These are phyloP conservation scores for Marmota monax DNA, from an alignment of 2,113 vertebrate genomes.

Conservation along the genomic window DNA sequence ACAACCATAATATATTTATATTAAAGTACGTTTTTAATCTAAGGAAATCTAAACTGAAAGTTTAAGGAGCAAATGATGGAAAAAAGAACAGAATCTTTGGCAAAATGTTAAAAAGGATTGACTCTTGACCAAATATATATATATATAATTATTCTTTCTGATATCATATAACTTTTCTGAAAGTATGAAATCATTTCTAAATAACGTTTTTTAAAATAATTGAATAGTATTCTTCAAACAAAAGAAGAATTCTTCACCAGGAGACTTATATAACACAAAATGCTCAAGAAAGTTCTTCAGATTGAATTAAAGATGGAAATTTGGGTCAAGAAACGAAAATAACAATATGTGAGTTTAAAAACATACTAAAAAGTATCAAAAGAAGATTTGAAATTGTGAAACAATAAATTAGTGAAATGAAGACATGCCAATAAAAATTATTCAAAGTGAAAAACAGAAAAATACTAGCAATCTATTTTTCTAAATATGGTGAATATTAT, in stretches of 20 bases:
- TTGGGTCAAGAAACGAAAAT: neutral
- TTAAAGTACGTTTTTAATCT: neutral
- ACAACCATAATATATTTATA: neutral
- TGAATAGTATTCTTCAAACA: neutral
- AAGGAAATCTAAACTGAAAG: neutral
- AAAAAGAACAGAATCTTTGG: neutral
- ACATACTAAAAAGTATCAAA: neutral
- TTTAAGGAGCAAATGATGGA: neutral
- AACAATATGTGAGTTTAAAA: neutral
- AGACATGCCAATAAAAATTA: neutral
- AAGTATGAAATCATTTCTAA: neutral
- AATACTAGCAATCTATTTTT: neutral
- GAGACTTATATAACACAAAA: neutral
- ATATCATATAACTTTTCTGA: neutral
- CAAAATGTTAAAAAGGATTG: neutral
- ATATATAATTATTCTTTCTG: neutral
- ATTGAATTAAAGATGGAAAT: neutral
- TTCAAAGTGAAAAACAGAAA: neutral
- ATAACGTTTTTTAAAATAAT: neutral
- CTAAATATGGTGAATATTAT: neutral
- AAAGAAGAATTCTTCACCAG: neutral
- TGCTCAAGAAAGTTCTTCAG: neutral
- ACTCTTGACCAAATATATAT: neutral
- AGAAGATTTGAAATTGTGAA: neutral
- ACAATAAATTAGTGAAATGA: neutral